Evolutionary conservation across 2,113 vertebrate species (phyloP), one percentile per base, ranked within the genome.

Genomic region (Balaeniceps rex): DNA sequence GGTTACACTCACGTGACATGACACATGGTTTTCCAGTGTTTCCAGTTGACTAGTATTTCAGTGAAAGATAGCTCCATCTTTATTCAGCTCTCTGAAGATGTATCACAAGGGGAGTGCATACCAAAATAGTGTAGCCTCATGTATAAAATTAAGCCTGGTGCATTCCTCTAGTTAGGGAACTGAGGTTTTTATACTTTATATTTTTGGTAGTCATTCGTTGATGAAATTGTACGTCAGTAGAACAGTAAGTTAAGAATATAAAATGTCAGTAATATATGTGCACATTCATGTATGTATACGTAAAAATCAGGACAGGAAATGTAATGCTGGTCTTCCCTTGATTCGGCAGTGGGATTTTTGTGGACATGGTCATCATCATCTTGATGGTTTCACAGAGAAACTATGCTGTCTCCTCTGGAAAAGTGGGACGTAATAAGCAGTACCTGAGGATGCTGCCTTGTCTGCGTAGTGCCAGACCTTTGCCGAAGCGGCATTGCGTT

Each of bases 281-380:
- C 55, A 21, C 1, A 0, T 87, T 24, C 40, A 7, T 36, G 36
- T 52, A 38, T 6, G 4, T 28, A 1, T 33, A 10, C 15, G 6
- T 40, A 10, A 89, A 87, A 84, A 47, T 22, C 9, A 42, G 40
- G 44, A 12, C 2, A 74, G 49, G 38, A 34, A 81, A 31, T 55
- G 23, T 19, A 46, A 81, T 31, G n/a, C 18, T 65, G n/a, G 6
- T 58, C 55, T 93, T 95, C 54, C 58, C 47, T 74, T 46, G 49
- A 64, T 46, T 47, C 2, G 10, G 12, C 33, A 25, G 26, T 2
- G 11, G 81, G 63, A n/a, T 16, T 60, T 90, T 83, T 89, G 46
- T 51, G 44, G 28, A 40, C 5, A 3, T 13, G 22, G 5, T 34
- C 52, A 24, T 49, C 25, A 82, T 55, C 34, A 22, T 42, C 19